A percentile compares a stretch with the other conserved stretches of the same genome.
These are phyloP conservation scores for Exocentrus adspersus DNA, from an alignment of 2,888 invertebrate genomes.

Conservation along the genomic window DNA sequence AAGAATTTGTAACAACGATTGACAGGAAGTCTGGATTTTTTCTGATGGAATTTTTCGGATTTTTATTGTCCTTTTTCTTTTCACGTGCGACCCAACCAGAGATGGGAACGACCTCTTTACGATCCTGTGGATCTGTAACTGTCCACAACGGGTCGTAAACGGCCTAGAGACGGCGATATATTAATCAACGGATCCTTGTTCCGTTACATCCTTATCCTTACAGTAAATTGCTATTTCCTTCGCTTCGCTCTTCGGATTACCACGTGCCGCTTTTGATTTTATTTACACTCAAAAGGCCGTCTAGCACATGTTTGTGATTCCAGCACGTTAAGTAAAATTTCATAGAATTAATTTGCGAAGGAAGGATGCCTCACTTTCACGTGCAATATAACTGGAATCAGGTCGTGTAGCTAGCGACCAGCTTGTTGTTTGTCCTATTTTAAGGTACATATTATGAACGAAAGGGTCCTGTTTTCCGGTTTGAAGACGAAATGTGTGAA, in stretches of 20 bases:
- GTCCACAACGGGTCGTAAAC: not conserved
- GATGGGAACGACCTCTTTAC: not conserved
- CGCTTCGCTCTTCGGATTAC: not conserved
- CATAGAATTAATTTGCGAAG: too few relatives aligned
- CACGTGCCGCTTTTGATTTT: not conserved
- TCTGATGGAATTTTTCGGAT: too few relatives aligned
- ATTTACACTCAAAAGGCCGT: not conserved
- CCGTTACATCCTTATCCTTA: not conserved
- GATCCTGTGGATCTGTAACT: not conserved
- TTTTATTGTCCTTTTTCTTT: not conserved
- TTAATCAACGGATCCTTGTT: not conserved
- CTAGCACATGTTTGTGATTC: not conserved
- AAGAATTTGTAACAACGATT: too few relatives aligned
- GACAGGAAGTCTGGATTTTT: too few relatives aligned
- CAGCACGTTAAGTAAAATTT: not conserved
- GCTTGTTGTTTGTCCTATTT: too few relatives aligned
- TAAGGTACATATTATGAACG: too few relatives aligned
- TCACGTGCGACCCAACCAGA: not conserved
- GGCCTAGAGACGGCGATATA: not conserved
- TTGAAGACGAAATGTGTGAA: too few relatives aligned
- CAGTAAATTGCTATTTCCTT: not conserved
- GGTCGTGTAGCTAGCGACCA: too few relatives aligned
- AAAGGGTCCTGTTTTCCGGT: too few relatives aligned
- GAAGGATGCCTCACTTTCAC: too few relatives aligned
- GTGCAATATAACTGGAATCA: too few relatives aligned